Evolutionary conservation across 2,888 invertebrate species (phyloP), one percentile per base, ranked within the genome.

Genomic region (Drosophila setosimentum): DNA sequence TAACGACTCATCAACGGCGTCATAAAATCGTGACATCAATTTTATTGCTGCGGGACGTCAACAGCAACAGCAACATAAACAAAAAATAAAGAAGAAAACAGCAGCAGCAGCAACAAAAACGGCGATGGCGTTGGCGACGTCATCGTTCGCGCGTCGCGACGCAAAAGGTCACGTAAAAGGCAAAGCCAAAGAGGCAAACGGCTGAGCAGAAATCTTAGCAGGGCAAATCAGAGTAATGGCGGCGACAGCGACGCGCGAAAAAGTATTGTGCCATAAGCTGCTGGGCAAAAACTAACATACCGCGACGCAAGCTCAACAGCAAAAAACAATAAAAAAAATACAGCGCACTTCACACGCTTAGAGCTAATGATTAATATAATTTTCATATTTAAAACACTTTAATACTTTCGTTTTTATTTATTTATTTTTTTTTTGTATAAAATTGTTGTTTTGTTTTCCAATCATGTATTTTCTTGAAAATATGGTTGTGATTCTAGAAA

Each of bases 21-120:
- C 90, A 87, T 91, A 90, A 90, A 87, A 91, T 91, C 89, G 90
- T 91, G 91, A 91, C 90, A 91, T 89, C 84, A 84, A 90, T 89
- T 91, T 89, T 85, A 89, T 82, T 86, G 87, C 82, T 73, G 73
- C 57, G 58, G 70, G 64, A 67, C 54, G 73, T 66, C 63, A 60
- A 63, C 71, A 60, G 65, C 71, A 42, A 57, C 53, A 65, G 48
- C n/a, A 54, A 18, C 54, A 32, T 57, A 58, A 49, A 61, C 45
- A 49, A 65, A 61, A 40, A 27, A 42, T 53, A 33, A 33, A 33
- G 13, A 33, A 33, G 16, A 33, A 33, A 16, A 16, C 33, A 33
- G 33, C 21, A 58, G 63, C 68, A 48, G 51, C 60, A 57, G 35
- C 11, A 45, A 82, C 78, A 37, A 33, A 48, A 51, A 30, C 40